Evolutionary conservation across 2,797 vertebrate genomes (phyloP).

Genomic region (Catamblyrhynchus diadema): DNA sequence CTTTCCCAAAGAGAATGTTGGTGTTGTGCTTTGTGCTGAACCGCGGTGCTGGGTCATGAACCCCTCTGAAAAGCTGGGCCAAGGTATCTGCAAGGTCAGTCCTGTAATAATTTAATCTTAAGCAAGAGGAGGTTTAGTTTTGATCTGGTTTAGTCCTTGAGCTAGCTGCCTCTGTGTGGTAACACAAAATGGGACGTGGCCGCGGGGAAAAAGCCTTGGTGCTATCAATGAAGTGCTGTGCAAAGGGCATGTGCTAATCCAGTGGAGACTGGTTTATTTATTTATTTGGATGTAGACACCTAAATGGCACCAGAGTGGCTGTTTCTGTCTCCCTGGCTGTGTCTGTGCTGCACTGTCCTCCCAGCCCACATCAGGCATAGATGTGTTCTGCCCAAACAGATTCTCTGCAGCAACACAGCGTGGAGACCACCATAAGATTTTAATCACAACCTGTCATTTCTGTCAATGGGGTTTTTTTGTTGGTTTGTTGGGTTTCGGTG

Average conservation of each 20-base stretch:
- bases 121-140: neutral
- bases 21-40: neutral
- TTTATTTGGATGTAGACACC: neutral
- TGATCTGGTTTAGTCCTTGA: neutral
- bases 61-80: neutral
- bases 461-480: neutral
- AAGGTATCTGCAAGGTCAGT: neutral
- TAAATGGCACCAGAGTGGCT: neutral
- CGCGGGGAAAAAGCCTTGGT: neutral
- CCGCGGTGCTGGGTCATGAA: neutral
- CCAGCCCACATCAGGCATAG: accelerated
- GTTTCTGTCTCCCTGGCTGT: neutral
- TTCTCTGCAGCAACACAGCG: accelerated
- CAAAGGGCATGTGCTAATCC: neutral
- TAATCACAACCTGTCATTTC: neutral
- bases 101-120: neutral
- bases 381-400: neutral
- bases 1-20: neutral
- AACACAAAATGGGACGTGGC: neutral
- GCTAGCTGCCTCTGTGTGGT: neutral
- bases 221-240: neutral
- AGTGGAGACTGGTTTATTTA: neutral
- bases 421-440: neutral
- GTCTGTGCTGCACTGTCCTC: neutral
- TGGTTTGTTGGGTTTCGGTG: neutral